Percentiles rank a stretch among this genome's conserved stretches.
Conservation (phyloP, 1,140 invertebrate genomes). For the Mactra quadrangularis region DNA sequence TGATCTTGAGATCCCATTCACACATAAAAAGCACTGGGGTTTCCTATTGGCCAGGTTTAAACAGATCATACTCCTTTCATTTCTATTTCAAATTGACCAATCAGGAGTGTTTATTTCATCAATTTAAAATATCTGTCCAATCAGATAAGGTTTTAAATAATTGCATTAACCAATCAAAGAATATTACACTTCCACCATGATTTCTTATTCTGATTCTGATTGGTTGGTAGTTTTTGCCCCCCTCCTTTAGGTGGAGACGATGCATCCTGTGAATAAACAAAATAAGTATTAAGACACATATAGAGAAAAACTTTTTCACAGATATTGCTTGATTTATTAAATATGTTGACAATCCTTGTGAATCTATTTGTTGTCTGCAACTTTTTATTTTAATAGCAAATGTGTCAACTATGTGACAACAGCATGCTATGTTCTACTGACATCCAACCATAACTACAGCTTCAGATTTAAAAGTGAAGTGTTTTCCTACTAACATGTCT, state of each 20-base stretch:
- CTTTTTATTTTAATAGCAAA: too few relatives aligned
- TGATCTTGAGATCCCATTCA: conserved; percentile 36
- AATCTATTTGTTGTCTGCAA: too few relatives aligned
- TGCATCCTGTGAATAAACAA: conserved; percentile 71
- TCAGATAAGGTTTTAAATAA: conserved; percentile 43
- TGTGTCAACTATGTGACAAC: too few relatives aligned
- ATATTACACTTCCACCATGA: conserved; percentile 78
- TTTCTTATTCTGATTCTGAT: conserved; percentile 73
- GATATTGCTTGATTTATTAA: too few relatives aligned
- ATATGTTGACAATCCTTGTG: too few relatives aligned
- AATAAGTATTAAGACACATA: not conserved
- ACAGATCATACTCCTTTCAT: not conserved
- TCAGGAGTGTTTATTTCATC: conserved; percentile 20
- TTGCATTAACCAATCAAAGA: conserved; percentile 69
- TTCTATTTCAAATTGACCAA: conserved; percentile 41
- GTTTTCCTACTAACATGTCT: too few relatives aligned
- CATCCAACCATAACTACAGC: too few relatives aligned
- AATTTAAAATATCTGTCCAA: conserved; percentile 52
- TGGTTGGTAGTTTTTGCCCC: conserved; percentile 70
- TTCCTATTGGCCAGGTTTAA: not conserved
- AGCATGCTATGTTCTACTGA: too few relatives aligned
- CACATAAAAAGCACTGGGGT: conserved; percentile 14
- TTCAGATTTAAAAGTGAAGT: too few relatives aligned
- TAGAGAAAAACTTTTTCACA: not conserved
- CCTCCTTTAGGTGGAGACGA: conserved; percentile 69